Base-by-base conservation (phyloP, 2,113 vertebrate species). In the Triplophysa dalaica region DNA sequence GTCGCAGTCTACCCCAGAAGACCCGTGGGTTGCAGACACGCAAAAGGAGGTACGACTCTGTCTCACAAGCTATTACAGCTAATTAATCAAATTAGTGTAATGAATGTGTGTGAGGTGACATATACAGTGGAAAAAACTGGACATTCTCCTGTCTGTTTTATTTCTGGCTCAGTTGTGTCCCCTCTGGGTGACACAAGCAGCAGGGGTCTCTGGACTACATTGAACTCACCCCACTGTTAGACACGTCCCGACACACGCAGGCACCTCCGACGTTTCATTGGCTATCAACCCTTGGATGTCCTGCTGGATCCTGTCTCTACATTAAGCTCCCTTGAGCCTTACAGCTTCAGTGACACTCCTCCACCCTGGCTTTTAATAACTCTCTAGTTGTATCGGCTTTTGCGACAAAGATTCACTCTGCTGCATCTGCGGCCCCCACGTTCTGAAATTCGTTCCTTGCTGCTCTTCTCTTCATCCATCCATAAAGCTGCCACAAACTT, bases 41-140 rank as follows among this genome's bases (percentile, higher is more conserved):
- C 68, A 52, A 56, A 60, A 70, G 70, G 81, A 74, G 77, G 58
- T 69, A 70, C 48, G 48, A 69, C 75, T 0, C 70, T 80, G 81
- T 89, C 70, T 70, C 48, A 73, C 22, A 81, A 67, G 82, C 63
- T 60, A 88, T 89, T 85, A 86, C 67, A 83, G 67, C 84, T 85
- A 83, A 91, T 92, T 89, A 90, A 88, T 43, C 87, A 85, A 89
- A 90, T 92, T 90, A 90, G 80, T 79, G 86, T 88, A 84, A 87
- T 82, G 86, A 21, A 16, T 86, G 79, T 79, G 77, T 87, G 82
- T 84, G 76, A 75, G 83, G 83, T 87, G 84, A 70, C 65, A 79
- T 14, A 58, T 72, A 64, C 63, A 69, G 6, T 75, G 45, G 78
- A 77, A 80, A 78, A 52, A 80, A 61, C 75, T 75, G 54, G 60